Evolutionary conservation across 2,797 vertebrate genomes (phyloP).

Genomic region (Vultur gryphus): DNA sequence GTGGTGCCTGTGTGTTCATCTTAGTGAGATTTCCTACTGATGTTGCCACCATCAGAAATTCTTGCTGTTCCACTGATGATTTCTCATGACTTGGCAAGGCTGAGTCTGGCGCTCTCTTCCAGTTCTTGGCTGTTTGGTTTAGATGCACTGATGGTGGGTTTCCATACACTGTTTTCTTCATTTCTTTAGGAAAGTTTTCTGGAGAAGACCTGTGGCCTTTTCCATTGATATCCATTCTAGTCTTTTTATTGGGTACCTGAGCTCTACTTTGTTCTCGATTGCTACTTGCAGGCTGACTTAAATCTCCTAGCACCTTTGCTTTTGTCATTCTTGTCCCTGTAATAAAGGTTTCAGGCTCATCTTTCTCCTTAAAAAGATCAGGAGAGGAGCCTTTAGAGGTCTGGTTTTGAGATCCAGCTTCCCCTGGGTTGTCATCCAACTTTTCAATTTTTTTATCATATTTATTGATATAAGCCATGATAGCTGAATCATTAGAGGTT

Average conservation of each 20-base stretch:
- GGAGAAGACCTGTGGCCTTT: conserved; percentile 1
- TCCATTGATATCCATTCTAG: conserved; percentile 13
- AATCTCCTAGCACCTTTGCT: conserved; percentile 31
- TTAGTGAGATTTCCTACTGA: conserved; percentile 82
- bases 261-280: conserved; percentile 43
- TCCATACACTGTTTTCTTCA: conserved; percentile 32
- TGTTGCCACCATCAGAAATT: conserved; percentile 68
- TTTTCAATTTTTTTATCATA: conserved; percentile 35
- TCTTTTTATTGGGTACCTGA: conserved; percentile 43
- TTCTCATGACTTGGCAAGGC: conserved; percentile 32
- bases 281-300: conserved; percentile 3
- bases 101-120: conserved; percentile 58
- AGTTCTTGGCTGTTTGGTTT: conserved; percentile 61
- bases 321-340: conserved; percentile 65
- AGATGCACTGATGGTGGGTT: conserved; percentile 67
- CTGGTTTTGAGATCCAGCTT: conserved; percentile 19
- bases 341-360: conserved; percentile 29
- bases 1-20: conserved; percentile 39
- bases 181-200: conserved; percentile 32
- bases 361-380: conserved; percentile 41
- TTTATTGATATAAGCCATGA: conserved; percentile 43
- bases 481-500: neutral
- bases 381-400: conserved; percentile 15
- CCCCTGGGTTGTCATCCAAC: neutral
- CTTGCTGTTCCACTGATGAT: conserved; percentile 49